phyloP scores from a whole-genome alignment of 2,888 invertebrate species.

The Leucoptera coffeella region DNA sequence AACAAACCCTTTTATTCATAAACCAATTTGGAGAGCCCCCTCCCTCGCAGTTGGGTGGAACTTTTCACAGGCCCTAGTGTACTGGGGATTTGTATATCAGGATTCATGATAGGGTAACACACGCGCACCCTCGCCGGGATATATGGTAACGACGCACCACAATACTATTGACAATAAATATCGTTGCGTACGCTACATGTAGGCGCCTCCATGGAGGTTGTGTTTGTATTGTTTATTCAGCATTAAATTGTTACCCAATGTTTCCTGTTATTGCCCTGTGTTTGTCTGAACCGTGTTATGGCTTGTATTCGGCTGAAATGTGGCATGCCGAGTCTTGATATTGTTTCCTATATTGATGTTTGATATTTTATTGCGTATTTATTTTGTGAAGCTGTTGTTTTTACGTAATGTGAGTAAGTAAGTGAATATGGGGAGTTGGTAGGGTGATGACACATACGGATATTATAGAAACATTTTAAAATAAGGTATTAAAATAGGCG shows the following conservation, averaged over 20 bases:
- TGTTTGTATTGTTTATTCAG: constrained; percentile 47
- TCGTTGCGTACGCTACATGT: constrained; percentile 31
- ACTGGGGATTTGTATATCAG: constrained; percentile 37
- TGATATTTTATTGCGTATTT: no score
- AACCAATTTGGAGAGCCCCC: constrained; percentile 7
- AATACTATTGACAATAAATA: constrained; percentile 50
- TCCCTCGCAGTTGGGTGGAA: no score
- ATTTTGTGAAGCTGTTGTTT: no score
- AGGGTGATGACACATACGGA: no score
- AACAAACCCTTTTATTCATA: constrained; percentile 31
- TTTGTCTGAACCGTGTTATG: constrained; percentile 42
- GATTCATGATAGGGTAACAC: constrained; percentile 44
- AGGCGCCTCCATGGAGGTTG: constrained; percentile 25
- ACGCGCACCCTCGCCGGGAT: constrained; percentile 37
- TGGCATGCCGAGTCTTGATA: no score
- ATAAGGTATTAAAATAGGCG: no score
- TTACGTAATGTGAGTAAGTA: no score
- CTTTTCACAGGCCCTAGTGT: constrained; percentile 20
- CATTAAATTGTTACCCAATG: constrained; percentile 52
- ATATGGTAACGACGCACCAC: constrained; percentile 47
- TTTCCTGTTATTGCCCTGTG: constrained; percentile 47
- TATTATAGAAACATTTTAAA: no score
- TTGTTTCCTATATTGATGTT: no score
- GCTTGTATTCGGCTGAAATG: no score
- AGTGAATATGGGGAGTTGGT: no score